A percentile compares a stretch with the other conserved stretches of the same genome.
Evolutionary conservation across 2,888 invertebrate genomes (phyloP).

Genomic region (Horisme vitalbata): DNA sequence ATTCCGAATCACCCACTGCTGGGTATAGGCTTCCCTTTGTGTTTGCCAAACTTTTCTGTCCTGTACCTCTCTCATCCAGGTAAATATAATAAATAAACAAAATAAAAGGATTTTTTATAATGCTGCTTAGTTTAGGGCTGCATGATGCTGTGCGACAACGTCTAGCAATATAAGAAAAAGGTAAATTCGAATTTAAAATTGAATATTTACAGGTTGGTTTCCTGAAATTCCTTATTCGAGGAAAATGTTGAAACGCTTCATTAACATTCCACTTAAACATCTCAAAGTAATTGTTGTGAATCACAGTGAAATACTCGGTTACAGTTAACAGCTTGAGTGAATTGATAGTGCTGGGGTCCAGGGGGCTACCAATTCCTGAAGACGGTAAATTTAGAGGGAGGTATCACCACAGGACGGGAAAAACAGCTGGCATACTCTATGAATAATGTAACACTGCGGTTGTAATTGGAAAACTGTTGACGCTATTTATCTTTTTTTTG

Average conservation of each 20-base stretch:
- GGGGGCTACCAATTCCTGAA: constrained; percentile 24
- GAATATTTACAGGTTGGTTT: neutral
- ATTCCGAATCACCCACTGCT: too few relatives aligned
- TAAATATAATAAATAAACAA: too few relatives aligned
- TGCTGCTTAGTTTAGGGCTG: too few relatives aligned
- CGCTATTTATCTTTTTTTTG: too few relatives aligned
- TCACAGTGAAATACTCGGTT: constrained; percentile 41
- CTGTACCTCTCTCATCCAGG: too few relatives aligned
- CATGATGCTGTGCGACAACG: too few relatives aligned
- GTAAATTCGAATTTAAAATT: too few relatives aligned
- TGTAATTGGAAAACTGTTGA: neutral
- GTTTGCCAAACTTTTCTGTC: too few relatives aligned
- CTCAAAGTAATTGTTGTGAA: constrained; percentile 51
- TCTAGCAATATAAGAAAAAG: too few relatives aligned
- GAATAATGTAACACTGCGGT: neutral
- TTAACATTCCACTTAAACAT: constrained; percentile 57
- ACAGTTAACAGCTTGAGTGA: constrained; percentile 40
- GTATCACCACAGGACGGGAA: constrained; percentile 16
- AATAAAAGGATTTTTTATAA: too few relatives aligned
- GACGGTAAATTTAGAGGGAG: constrained; percentile 57
- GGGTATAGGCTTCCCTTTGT: too few relatives aligned
- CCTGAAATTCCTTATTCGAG: constrained; percentile 7
- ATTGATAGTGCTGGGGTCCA: constrained; percentile 46
- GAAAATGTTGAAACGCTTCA: constrained; percentile 44
- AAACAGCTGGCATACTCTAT: constrained; percentile 3